Evolutionary conservation across 1,140 invertebrate species (phyloP), one percentile per base, ranked within the genome.

Genomic region (Papilio glaucus): DNA sequence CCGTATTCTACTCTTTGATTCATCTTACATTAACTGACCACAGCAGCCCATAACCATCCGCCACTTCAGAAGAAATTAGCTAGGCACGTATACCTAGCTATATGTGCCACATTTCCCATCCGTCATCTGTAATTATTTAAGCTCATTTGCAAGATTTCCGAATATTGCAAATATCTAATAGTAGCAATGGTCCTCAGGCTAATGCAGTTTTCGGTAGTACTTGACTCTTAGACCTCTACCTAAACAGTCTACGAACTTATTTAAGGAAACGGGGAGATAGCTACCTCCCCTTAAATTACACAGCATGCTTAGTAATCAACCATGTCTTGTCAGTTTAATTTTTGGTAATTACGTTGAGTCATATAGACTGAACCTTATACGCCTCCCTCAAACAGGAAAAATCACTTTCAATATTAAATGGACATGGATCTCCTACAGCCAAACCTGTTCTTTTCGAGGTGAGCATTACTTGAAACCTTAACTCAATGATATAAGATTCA

Each of bases 321-420:
- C 12, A 12, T 41, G 4, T 38, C 15, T 42, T 9, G 18, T 37
- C 15, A 53, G 62, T 60, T 69, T 72, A 45, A 57, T 62, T 71
- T 71, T 65, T 71, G 38, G 21, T 67, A 15, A 26, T 41, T 67
- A 21, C 12, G 18, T 67, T 67, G 39, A 67, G 8, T 42, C 63
- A 67, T n/a, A 39, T 38, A 38, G 37, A 63, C 37, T 67, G 37
- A 41, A 42, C 37, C 39, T 69, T 18, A 29, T 33, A 29, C n/a
- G 7, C 15, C 6, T 33, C 42, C 21, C 26, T 21, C 69, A 71
- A 78, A 84, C 78, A 74, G 71, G 76, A 79, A 78, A 80, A 79
- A 72, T 79, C 60, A 80, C 78, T 79, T 80, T 82, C 74, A 75
- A 76, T 68, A 76, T 57, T 21, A 69, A 53, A 53, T 68, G 65